A percentile compares a stretch with the other conserved stretches of the same genome.
These are phyloP conservation scores for Parazoanthus atlanticus DNA, from an alignment of 92 coral and sea anemone species.

Conservation along the genomic window DNA sequence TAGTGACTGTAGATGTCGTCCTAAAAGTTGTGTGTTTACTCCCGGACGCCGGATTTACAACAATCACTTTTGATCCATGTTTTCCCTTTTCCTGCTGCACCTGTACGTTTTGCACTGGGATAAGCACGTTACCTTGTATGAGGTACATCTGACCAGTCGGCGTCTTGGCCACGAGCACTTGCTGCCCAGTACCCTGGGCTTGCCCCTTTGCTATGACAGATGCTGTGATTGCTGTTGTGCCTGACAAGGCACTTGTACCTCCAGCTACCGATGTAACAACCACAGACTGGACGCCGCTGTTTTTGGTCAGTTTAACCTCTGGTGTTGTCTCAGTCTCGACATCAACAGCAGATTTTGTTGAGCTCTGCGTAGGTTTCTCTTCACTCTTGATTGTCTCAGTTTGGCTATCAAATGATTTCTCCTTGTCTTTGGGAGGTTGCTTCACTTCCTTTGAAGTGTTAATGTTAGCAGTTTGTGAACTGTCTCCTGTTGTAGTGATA, in stretches of 20 bases:
- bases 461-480: neutral
- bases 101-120: conserved; percentile 80
- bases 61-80: conserved; percentile 55
- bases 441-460: neutral
- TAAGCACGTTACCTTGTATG: conserved; percentile 84
- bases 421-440: neutral
- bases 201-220: conserved; percentile 91
- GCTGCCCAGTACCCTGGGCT: conserved; percentile 78
- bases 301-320: conserved; percentile 5
- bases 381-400: neutral
- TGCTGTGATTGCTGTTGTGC: conserved; percentile 79
- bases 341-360: neutral
- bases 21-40: conserved; percentile 3
- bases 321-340: neutral
- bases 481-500: neutral
- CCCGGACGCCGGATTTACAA: conserved; percentile 57
- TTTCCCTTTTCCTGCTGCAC: conserved; percentile 68
- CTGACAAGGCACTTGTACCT: conserved; percentile 30
- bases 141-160: conserved; percentile 88
- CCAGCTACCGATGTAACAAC: conserved; percentile 43
- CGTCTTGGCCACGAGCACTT: conserved; percentile 89
- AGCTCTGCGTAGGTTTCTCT: neutral
- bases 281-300: conserved; percentile 26
- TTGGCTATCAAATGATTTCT: neutral
- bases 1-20: conserved; percentile 38